Evolutionary conservation across 2,797 vertebrate species (phyloP).

Genomic region (Coccyzus lansbergi): DNA sequence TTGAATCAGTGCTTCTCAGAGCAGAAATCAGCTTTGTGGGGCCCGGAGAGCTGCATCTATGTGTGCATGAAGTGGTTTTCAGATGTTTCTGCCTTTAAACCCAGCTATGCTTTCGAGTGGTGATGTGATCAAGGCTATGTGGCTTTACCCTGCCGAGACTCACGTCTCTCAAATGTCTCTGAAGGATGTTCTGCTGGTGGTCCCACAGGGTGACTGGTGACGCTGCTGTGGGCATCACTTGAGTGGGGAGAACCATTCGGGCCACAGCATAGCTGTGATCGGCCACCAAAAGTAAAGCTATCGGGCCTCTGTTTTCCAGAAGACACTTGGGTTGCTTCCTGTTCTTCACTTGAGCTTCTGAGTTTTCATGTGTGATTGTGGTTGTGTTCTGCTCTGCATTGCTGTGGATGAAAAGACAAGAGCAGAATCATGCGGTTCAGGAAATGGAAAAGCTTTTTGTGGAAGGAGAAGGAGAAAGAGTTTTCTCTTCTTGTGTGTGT

Average conservation of each 20-base stretch:
- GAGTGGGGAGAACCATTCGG: not conserved
- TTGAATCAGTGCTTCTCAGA: not conserved
- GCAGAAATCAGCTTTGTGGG: not conserved
- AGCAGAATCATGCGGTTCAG: accelerated
- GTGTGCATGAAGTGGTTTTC: accelerated
- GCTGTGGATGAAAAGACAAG: no score
- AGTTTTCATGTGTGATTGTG: not conserved
- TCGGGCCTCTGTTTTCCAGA: not conserved
- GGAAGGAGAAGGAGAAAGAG: not conserved
- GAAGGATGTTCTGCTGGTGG: not conserved
- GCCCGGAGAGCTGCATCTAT: accelerated
- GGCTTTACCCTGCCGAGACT: accelerated
- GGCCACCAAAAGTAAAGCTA: not conserved
- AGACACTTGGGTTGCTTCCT: not conserved
- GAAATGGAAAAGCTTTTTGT: not conserved
- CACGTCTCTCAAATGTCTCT: not conserved
- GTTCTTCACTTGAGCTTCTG: not conserved
- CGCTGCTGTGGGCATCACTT: accelerated
- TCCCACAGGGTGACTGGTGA: not conserved
- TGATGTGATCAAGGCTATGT: accelerated
- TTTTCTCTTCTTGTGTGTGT: not conserved
- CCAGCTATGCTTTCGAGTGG: not conserved
- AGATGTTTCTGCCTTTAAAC: not conserved
- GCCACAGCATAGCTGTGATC: accelerated
- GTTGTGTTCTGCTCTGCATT: not conserved